Percentiles rank a stretch among this genome's conserved stretches.
These are phyloP conservation scores for Latrodectus hesperus DNA, from an alignment of 2,888 invertebrate genomes.

Conservation along the genomic window DNA sequence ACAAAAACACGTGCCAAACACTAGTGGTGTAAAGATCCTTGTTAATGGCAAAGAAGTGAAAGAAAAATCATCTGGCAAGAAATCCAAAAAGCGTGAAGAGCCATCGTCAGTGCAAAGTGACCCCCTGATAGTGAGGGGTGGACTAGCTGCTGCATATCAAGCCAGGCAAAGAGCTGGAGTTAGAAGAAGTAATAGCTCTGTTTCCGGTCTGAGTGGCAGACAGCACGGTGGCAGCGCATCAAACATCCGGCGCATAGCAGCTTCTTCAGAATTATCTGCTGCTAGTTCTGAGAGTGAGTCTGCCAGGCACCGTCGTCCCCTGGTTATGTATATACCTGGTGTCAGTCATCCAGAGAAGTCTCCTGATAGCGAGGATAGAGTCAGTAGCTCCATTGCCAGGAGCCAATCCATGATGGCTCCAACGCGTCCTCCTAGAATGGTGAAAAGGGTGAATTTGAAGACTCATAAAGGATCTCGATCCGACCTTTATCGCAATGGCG, in stretches of 20 bases:
- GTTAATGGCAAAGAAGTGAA: slow-evolving; percentile 67
- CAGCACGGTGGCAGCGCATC: slow-evolving; percentile 50
- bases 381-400: slow-evolving; percentile 65
- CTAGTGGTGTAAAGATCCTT: slow-evolving; percentile 66
- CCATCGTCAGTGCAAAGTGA: slow-evolving; percentile 68
- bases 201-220: slow-evolving; percentile 53
- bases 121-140: slow-evolving; percentile 67
- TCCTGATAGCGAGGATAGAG: slow-evolving; percentile 66
- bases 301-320: slow-evolving; percentile 58
- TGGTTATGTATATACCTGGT: slow-evolving; percentile 71
- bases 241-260: slow-evolving; percentile 25
- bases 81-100: slow-evolving; percentile 50
- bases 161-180: slow-evolving; percentile 69
- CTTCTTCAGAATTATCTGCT: slow-evolving; percentile 63
- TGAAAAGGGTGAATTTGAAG: slow-evolving; percentile 39
- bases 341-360: slow-evolving; percentile 67
- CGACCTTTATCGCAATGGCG: slow-evolving; percentile 53
- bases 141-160: slow-evolving; percentile 71
- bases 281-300: slow-evolving; percentile 70
- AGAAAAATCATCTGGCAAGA: slow-evolving; percentile 37
- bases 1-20: slow-evolving; percentile 46
- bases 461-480: slow-evolving; percentile 42
- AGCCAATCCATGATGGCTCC: slow-evolving; percentile 68
- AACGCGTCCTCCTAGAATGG: slow-evolving; percentile 55
- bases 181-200: slow-evolving; percentile 59